Evolutionary conservation across 2,113 vertebrate genomes (phyloP), one percentile per base, ranked within the genome.

Genomic region (Nicator chloris): DNA sequence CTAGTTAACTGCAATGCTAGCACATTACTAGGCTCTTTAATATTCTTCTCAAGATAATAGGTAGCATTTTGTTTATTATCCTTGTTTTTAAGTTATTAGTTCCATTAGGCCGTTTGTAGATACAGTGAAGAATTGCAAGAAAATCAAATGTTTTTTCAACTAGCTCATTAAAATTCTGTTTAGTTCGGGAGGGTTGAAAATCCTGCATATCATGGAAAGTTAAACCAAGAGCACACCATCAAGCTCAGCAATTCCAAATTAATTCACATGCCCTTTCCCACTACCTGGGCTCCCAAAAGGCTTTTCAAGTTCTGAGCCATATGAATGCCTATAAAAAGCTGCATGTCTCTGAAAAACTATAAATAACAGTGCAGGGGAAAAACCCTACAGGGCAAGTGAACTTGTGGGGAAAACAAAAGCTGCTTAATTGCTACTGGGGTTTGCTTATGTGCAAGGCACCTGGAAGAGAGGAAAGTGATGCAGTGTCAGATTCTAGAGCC

Each of bases 81-180:
- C 90, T 96, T 4, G 35, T 95, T 96, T 97, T 96, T 79, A 95
- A 88, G 64, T 92, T 97, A 95, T 95, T 95, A 95, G 93, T 91
- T 94, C 77, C 95, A 88, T 95, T 94, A 93, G 82, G 49, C 45
- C 47, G 86, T 97, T 94, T 95, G 83, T 94, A 96, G 95, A 96
- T 79, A 93, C 76, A 92, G 81, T 24, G 56, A 95, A 92, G 85
- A 94, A 94, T 27, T 90, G 69, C 82, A 91, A 96, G 90, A 88
- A 96, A 97, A 97, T 96, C 53, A 96, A 97, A 93, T 61, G 24
- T 49, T 95, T 90, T 97, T 92, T 61, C 86, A 54, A 50, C 73
- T 53, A 76, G 47, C 78, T 95, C 82, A 87, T 96, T 96, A 96
- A 91, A 92, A 76, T 61, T 54, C 50, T 78, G 59, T 90, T 90